Evolutionary conservation across 2,888 invertebrate species (phyloP).

Genomic region (Temnothorax ravouxi): DNA sequence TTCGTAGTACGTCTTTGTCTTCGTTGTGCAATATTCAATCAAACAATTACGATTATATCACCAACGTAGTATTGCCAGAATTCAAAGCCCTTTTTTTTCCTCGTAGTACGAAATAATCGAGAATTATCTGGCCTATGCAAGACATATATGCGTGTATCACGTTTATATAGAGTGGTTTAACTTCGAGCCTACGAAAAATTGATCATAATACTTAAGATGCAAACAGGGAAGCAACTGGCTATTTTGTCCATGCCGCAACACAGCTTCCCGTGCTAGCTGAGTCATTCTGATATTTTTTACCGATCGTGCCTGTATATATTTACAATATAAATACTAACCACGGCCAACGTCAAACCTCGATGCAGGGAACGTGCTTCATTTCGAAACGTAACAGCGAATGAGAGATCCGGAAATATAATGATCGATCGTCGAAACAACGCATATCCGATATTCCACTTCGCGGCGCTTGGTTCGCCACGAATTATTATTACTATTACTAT

Average conservation of each 20-base stretch:
- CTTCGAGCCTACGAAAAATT: conserved; percentile 35
- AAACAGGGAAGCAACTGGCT: conserved; percentile 37
- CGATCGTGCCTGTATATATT: conserved; percentile 74
- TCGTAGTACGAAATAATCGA: neutral
- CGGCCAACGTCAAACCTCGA: conserved; percentile 61
- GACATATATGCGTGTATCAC: neutral
- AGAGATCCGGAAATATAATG: conserved; percentile 10
- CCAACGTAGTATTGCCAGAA: neutral
- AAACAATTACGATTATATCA: neutral
- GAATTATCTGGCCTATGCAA: conserved; percentile 30
- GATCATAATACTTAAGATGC: conserved; percentile 16
- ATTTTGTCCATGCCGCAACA: neutral
- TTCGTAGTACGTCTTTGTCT: conserved; percentile 38
- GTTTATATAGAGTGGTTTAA: neutral
- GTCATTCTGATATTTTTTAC: conserved; percentile 63
- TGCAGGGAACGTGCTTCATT: conserved; percentile 53
- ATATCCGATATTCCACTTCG: conserved; percentile 49
- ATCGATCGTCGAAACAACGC: conserved; percentile 26
- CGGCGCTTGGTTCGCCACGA: conserved; percentile 40
- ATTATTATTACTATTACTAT: conserved; percentile 59
- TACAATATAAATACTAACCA: conserved; percentile 64
- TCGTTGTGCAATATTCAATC: conserved; percentile 35
- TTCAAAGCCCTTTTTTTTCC: neutral
- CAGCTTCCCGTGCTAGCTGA: conserved; percentile 59
- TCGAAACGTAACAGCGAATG: conserved; percentile 35